A percentile compares a stretch with the other conserved stretches of the same genome.
These are phyloP conservation scores for Drosophila kambysellisi DNA, from an alignment of 2,888 invertebrate genomes.

Conservation along the genomic window DNA sequence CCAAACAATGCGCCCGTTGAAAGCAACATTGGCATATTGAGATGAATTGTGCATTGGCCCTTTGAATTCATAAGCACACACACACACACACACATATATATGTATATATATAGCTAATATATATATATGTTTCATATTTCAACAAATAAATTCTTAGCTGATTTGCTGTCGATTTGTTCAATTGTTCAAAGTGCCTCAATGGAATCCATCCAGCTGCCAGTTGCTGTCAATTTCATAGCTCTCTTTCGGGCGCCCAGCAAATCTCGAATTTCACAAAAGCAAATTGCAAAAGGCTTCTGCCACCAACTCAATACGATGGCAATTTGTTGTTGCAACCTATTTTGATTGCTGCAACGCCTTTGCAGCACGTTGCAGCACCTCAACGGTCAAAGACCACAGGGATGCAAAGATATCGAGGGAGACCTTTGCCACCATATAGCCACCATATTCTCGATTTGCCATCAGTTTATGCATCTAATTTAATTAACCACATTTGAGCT, in stretches of 20 bases:
- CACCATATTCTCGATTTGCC: background rate
- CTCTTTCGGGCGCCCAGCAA: slow-evolving; percentile 34
- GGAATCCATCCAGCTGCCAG: slow-evolving; percentile 36
- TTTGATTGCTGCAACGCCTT: slow-evolving; percentile 31
- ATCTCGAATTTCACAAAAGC: slow-evolving; percentile 11
- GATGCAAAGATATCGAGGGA: background rate
- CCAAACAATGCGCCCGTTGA: slow-evolving; percentile 77
- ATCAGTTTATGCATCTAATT: background rate
- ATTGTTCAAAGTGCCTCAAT: slow-evolving; percentile 46
- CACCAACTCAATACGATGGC: slow-evolving; percentile 20
- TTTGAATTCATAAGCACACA: slow-evolving; percentile 26
- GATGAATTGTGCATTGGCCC: slow-evolving; percentile 74
- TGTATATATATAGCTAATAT: background rate
- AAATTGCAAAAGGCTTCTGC: background rate
- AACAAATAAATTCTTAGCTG: slow-evolving; percentile 42
- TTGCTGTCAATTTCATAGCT: slow-evolving; percentile 36
- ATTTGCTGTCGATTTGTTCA: slow-evolving; percentile 47
- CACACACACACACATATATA: slow-evolving; percentile 4
- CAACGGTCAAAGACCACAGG: slow-evolving; percentile 56
- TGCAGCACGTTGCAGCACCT: slow-evolving; percentile 26
- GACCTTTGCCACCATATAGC: background rate
- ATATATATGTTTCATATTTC: slow-evolving; percentile 47
- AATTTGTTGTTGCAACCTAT: slow-evolving; percentile 6
- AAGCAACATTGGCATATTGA: slow-evolving; percentile 81
- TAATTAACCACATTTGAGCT: background rate